Evolutionary conservation across 1,140 invertebrate genomes (phyloP).

Genomic region (Drosophila ogumai): DNA sequence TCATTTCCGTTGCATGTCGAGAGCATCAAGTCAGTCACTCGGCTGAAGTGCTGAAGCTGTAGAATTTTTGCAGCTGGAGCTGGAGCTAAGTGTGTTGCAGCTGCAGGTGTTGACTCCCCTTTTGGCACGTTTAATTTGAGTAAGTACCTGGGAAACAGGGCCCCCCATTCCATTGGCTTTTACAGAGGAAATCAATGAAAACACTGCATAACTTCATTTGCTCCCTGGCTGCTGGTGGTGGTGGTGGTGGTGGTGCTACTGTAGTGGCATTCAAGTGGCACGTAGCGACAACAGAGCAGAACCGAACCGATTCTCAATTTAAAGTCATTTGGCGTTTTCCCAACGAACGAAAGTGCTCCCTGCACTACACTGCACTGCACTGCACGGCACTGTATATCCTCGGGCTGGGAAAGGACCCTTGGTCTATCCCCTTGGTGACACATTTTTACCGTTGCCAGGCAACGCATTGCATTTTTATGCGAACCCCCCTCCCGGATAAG

Average conservation of each 20-base stretch:
- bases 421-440: conserved; percentile 32
- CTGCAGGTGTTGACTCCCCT: conserved; percentile 23
- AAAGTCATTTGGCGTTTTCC: conserved; percentile 63
- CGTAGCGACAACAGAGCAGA: conserved; percentile 61
- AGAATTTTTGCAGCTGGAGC: background rate
- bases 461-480: conserved; percentile 70
- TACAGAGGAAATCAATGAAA: conserved; percentile 69
- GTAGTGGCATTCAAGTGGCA: conserved; percentile 56
- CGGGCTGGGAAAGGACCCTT: background rate
- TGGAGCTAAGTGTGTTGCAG: conserved; percentile 20
- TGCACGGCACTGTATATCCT: conserved; percentile 3
- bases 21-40: conserved; percentile 40
- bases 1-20: conserved; percentile 52
- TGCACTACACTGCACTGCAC: conserved; percentile 6
- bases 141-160: conserved; percentile 45
- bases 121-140: conserved; percentile 61
- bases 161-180: conserved; percentile 46
- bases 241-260: background rate
- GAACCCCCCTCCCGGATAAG: conserved; percentile 27
- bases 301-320: conserved; percentile 63
- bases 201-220: conserved; percentile 76
- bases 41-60: conserved; percentile 22
- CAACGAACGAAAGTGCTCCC: conserved; percentile 33
- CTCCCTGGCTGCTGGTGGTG: background rate
- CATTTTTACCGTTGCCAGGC: conserved; percentile 58